Conservation (phyloP, 2,888 invertebrate species). For the Acleris emargana region DNA sequence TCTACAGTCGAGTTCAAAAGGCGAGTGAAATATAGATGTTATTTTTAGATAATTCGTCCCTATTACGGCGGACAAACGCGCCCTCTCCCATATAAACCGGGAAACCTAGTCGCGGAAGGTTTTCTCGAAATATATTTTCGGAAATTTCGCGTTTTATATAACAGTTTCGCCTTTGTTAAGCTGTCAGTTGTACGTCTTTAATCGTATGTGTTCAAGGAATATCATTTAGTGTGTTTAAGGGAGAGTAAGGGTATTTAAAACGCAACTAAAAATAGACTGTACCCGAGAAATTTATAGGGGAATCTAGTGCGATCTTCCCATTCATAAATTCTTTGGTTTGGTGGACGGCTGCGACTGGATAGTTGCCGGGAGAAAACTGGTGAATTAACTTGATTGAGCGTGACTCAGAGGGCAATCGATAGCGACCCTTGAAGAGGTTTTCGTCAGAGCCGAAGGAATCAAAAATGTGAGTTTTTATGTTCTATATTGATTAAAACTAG, state of each 20-base stretch:
- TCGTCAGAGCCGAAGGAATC: conserved; percentile 4
- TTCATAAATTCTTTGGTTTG: conserved; percentile 78
- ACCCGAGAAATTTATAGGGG: conserved; percentile 59
- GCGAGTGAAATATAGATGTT: conserved; percentile 47
- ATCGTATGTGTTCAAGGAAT: conserved; percentile 50
- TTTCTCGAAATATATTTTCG: conserved; percentile 71
- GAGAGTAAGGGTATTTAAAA: conserved; percentile 44
- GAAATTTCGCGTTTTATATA: conserved; percentile 63
- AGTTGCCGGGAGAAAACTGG: conserved; percentile 5
- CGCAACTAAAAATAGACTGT: conserved; percentile 68
- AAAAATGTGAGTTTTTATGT: conserved; percentile 31
- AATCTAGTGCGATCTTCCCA: conserved; percentile 65
- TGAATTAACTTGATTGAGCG: conserved; percentile 9
- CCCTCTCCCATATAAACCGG: conserved; percentile 79
- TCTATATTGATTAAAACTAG: background rate
- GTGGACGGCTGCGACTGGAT: conserved; percentile 62
- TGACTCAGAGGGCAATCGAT: conserved; percentile 27
- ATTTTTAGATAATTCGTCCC: conserved; percentile 80
- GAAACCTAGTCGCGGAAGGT: conserved; percentile 73
- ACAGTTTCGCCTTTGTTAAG: conserved; percentile 49
- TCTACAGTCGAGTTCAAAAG: conserved; percentile 42
- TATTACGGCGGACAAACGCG: conserved; percentile 71
- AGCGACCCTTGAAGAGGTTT: conserved; percentile 26
- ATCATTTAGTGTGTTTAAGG: conserved; percentile 39
- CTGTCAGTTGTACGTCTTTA: conserved; percentile 45